Percentiles rank a stretch among this genome's conserved stretches.
These are phyloP conservation scores for Mastigias papua DNA, from an alignment of 30 jellyfish, hydroid and myxozoan species.

Conservation along the genomic window DNA sequence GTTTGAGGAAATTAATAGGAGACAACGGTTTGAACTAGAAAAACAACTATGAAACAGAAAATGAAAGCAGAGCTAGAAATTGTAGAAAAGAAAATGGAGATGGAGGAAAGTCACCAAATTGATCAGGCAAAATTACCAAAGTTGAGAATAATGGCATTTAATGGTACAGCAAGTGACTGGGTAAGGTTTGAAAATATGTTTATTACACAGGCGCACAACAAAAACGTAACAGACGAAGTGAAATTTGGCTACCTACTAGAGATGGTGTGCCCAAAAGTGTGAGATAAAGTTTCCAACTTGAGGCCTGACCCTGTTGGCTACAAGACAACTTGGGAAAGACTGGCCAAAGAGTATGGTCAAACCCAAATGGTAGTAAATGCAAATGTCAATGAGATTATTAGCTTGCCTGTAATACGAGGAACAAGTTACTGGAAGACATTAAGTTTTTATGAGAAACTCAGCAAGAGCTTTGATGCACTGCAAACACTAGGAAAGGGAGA, in stretches of 20 bases:
- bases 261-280: slow-evolving; percentile 51
- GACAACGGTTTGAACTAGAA: slow-evolving; percentile 60
- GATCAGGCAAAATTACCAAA: slow-evolving; percentile 73
- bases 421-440: slow-evolving; percentile 36
- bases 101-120: slow-evolving; percentile 49
- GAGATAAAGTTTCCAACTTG: slow-evolving; percentile 17
- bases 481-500: slow-evolving; percentile 42
- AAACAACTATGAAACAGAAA: slow-evolving; percentile 42
- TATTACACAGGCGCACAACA: slow-evolving; percentile 55
- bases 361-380: slow-evolving; percentile 49
- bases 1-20: slow-evolving; percentile 62
- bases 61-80: slow-evolving; percentile 73
- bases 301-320: slow-evolving; percentile 62
- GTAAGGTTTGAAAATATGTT: slow-evolving; percentile 68
- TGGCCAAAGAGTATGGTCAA: slow-evolving; percentile 56
- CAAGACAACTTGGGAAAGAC: slow-evolving; percentile 67
- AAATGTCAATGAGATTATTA: slow-evolving; percentile 53
- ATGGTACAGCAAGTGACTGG: slow-evolving; percentile 67
- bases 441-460: slow-evolving; percentile 52
- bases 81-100: slow-evolving; percentile 64
- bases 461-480: slow-evolving; percentile 63
- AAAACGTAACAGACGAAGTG: slow-evolving; percentile 44
- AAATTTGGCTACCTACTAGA: too few relatives aligned
- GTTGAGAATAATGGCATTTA: slow-evolving; percentile 55
- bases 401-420: slow-evolving; percentile 38